These are phyloP conservation scores for Heliopora coerulea DNA, from an alignment of 92 coral and sea anemone species.

Conservation along the genomic window DNA sequence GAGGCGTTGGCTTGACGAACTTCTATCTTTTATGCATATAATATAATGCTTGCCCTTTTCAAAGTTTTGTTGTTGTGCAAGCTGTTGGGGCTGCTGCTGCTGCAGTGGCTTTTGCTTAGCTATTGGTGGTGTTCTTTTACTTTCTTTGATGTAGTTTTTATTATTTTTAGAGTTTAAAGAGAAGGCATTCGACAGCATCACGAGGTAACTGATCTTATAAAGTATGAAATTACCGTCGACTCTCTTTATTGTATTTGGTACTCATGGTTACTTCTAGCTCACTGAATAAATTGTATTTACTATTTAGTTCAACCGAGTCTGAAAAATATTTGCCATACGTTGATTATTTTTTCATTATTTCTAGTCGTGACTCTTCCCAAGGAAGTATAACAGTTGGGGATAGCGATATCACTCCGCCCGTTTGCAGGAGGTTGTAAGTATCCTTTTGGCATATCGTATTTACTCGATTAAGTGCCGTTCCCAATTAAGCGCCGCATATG, in stretches of 20 bases:
- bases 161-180: slow-evolving; percentile 22
- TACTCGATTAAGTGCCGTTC: too few species aligned
- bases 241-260: slow-evolving; percentile 32
- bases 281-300: too few species aligned
- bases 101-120: neutral
- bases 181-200: slow-evolving; percentile 1
- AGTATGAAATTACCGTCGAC: slow-evolving; percentile 12
- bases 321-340: slow-evolving; percentile 57
- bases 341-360: neutral
- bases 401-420: slow-evolving; percentile 76
- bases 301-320: too few species aligned
- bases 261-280: too few species aligned
- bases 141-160: neutral
- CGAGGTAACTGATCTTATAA: slow-evolving; percentile 13
- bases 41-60: too few species aligned
- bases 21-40: too few species aligned
- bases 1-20: too few species aligned
- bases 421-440: slow-evolving; percentile 55
- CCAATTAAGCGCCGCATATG: neutral
- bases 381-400: slow-evolving; percentile 71
- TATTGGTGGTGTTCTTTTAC: neutral
- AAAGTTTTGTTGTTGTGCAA: too few species aligned
- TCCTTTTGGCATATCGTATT: too few species aligned
- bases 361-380: slow-evolving; percentile 69
- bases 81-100: too few species aligned